Conservation (phyloP, 2,888 invertebrate species). For the Xiphydria camelus region DNA sequence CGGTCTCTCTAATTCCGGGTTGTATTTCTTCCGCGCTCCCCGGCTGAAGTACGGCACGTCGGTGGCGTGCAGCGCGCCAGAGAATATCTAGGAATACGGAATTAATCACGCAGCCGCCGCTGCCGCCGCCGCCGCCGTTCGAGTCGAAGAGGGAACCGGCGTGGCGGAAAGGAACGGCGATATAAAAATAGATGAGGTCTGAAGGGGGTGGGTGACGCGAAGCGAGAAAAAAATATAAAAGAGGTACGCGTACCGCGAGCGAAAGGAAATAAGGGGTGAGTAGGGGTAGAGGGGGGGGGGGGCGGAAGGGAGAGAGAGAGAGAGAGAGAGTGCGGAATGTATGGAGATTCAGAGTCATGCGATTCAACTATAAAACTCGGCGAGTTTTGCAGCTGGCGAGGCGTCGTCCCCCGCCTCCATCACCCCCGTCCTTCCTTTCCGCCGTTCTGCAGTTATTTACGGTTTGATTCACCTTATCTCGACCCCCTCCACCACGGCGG, state of each 20-base stretch:
- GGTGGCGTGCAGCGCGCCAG: conserved; percentile 38
- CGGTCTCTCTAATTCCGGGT: conserved; percentile 7
- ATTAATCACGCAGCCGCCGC: conserved; percentile 40
- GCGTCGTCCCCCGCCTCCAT: conserved; percentile 39
- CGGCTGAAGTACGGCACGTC: conserved; percentile 39
- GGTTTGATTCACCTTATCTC: conserved; percentile 58
- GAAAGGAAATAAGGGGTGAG: too few relatives aligned
- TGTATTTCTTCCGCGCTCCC: conserved; percentile 7
- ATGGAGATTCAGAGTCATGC: conserved; percentile 57
- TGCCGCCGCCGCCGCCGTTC: conserved; percentile 11
- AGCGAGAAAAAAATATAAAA: conserved; percentile 24
- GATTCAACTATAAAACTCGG: conserved; percentile 58
- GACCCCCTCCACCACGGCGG: conserved; percentile 25
- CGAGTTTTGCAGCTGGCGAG: conserved; percentile 56
- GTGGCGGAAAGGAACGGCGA: conserved; percentile 38
- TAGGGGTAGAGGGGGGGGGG: conserved; percentile 18
- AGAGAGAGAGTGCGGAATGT: conserved; percentile 40
- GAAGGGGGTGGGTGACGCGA: conserved; percentile 15
- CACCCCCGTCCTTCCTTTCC: conserved; percentile 41
- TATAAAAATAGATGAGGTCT: conserved; percentile 50
- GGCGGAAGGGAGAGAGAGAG: conserved; percentile 16
- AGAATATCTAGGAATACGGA: conserved; percentile 49
- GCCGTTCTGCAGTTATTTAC: conserved; percentile 57
- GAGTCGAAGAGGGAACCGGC: background rate
- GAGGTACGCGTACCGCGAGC: too few relatives aligned